Base-by-base conservation (phyloP, 2,888 invertebrate species). In the Panopea generosa region DNA sequence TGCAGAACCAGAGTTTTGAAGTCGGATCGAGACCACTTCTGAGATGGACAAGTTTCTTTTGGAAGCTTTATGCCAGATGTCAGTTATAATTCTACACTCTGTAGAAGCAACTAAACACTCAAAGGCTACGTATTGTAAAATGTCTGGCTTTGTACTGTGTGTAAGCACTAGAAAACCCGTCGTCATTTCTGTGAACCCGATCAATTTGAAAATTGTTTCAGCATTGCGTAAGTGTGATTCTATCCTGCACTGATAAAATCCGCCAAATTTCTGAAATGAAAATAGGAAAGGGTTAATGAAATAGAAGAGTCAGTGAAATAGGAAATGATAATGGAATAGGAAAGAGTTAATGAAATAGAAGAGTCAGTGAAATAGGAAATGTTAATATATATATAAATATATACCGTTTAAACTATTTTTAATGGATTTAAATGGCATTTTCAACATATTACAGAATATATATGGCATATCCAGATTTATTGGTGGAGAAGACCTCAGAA, bases 81-180 rank as follows among this genome's bases (percentile, higher is more conserved):
- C 69, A 27, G 60, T 53, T n/a, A 85, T 82, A 22, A 85, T 71
- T 47, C 56, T 57, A 68, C 84, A 86, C 50, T 84, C 85, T 3
- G 77, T 78, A 6, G 84, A 74, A 0, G 85, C 84, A 20, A 85
- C 74, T 11, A 85, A 69, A 67, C 86, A 86, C 53, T 86, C 86
- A 77, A 85, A 86, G 22, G 84, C 81, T 20, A 85, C 75, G 56
- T 72, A 66, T 29, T 77, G 56, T 16, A 83, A 40, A 11, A 74
- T 33, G 2, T 84, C 83, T 40, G 52, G 33, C 45, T 74, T 78
- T 16, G 62, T 65, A 20, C 55, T 49, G 20, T 63, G 63, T 16
- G 56, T 68, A 24, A 76, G 60, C n/a, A 71, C 53, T n/a, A 85
- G 61, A 7, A 76, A 52, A 22, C 76, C 78, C 9, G 47, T 55